These are phyloP conservation scores for Drosophila borealis DNA, from an alignment of 2,888 invertebrate species.

Conservation along the genomic window DNA sequence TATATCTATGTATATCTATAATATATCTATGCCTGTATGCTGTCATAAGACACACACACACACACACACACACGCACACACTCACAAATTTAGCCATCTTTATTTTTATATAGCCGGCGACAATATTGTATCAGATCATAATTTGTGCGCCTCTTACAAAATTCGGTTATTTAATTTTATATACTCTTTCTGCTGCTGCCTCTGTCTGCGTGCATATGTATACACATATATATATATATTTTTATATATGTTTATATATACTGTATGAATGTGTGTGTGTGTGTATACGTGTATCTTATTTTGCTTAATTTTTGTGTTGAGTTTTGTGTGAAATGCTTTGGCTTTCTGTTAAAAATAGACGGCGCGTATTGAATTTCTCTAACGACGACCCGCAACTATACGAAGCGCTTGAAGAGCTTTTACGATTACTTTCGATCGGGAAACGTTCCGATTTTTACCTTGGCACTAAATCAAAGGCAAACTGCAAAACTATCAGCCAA, in stretches of 20 bases:
- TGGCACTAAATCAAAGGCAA: slow-evolving; percentile 72
- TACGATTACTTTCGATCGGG: slow-evolving; percentile 23
- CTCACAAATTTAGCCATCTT: slow-evolving; percentile 26
- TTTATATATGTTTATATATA: neutral
- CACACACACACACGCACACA: slow-evolving; percentile 19
- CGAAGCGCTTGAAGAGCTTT: slow-evolving; percentile 45
- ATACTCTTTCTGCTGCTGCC: slow-evolving; percentile 9
- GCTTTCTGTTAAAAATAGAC: slow-evolving; percentile 77
- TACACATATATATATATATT: slow-evolving; percentile 1
- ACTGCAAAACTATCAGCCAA: slow-evolving; percentile 5
- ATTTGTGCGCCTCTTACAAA: slow-evolving; percentile 54
- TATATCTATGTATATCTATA: neutral
- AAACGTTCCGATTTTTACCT: slow-evolving; percentile 48
- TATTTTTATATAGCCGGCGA: slow-evolving; percentile 72
- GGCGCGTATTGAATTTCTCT: slow-evolving; percentile 80
- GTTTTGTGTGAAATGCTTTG: slow-evolving; percentile 58
- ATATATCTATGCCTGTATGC: slow-evolving; percentile 38
- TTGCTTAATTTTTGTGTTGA: slow-evolving; percentile 44
- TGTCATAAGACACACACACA: slow-evolving; percentile 53
- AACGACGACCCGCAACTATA: slow-evolving; percentile 40
- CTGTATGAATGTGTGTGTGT: neutral
- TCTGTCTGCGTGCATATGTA: slow-evolving; percentile 5
- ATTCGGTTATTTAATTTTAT: slow-evolving; percentile 54
- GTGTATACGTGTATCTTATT: slow-evolving; percentile 15
- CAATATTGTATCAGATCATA: slow-evolving; percentile 68